Percentiles rank a stretch among this genome's conserved stretches.
phyloP scores from a whole-genome alignment of 2,113 vertebrate species.

The Cranoglanis bouderius region DNA sequence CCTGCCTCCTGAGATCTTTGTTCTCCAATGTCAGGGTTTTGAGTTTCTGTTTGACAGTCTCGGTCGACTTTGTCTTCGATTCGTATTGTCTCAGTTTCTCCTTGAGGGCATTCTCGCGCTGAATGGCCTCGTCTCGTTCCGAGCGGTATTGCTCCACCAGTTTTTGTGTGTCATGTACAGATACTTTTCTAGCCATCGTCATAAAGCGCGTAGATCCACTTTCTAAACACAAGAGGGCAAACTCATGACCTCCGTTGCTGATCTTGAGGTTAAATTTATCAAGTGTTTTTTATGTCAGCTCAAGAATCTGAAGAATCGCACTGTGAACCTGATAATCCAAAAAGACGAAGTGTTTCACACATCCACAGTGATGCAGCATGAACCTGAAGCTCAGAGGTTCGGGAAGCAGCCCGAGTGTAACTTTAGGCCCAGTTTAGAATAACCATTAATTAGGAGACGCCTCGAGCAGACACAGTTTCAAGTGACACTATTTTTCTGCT shows the following conservation, averaged over 20 bases:
- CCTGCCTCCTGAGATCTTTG: slow-evolving; percentile 74
- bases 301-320: not conserved
- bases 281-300: not conserved
- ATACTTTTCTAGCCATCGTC: slow-evolving; percentile 69
- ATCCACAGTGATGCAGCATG: not conserved
- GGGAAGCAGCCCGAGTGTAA: slow-evolving; percentile 69
- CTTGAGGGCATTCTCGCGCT: slow-evolving; percentile 67
- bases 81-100: slow-evolving; percentile 75
- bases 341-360: not conserved
- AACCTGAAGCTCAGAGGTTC: slow-evolving; percentile 44
- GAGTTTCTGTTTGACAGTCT: slow-evolving; percentile 73
- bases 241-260: slow-evolving; percentile 17
- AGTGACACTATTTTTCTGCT: slow-evolving; percentile 67
- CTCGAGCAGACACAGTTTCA: slow-evolving; percentile 72
- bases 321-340: not conserved
- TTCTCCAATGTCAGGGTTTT: slow-evolving; percentile 72
- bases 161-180: slow-evolving; percentile 74
- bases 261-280: not conserved
- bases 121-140: slow-evolving; percentile 77
- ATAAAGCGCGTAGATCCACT: not conserved
- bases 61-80: slow-evolving; percentile 66
- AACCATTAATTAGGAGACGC: slow-evolving; percentile 78
- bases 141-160: slow-evolving; percentile 76
- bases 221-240: slow-evolving; percentile 22
- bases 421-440: slow-evolving; percentile 79